Conservation (phyloP, 30 jellyfish, hydroid and myxozoan genomes). For the Aurelia aurita region DNA sequence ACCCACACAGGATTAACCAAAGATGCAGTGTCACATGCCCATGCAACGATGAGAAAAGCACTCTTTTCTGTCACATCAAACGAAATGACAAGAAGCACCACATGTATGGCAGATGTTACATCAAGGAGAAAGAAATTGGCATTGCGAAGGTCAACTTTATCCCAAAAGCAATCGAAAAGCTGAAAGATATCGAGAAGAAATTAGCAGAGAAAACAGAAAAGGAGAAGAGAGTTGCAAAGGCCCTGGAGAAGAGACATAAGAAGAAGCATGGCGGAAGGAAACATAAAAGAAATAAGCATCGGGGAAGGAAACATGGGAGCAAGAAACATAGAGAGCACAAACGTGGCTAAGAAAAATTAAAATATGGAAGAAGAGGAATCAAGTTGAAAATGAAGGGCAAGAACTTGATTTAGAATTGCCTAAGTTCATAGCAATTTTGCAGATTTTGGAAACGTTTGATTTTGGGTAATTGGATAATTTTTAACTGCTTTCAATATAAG, state of each 20-base stretch:
- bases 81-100: slow-evolving; percentile 6
- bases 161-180: slow-evolving; percentile 58
- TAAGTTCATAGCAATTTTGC: too few relatives aligned
- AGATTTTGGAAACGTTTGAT: too few relatives aligned
- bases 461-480: too few relatives aligned
- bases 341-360: neutral
- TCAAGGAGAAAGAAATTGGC: slow-evolving; percentile 53
- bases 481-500: too few relatives aligned
- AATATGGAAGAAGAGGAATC: neutral
- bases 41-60: slow-evolving; percentile 54
- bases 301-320: neutral
- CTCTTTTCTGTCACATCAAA: slow-evolving; percentile 50
- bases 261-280: slow-evolving; percentile 29
- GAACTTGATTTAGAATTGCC: too few relatives aligned
- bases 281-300: slow-evolving; percentile 6
- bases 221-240: neutral
- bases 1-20: slow-evolving; percentile 65
- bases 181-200: slow-evolving; percentile 52
- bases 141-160: slow-evolving; percentile 38
- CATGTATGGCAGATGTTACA: slow-evolving; percentile 60
- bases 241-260: neutral
- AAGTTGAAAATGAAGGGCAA: too few relatives aligned
- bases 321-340: neutral
- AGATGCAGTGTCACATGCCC: slow-evolving; percentile 69
- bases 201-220: neutral